Evolutionary conservation across 2,113 vertebrate genomes (phyloP).

Genomic region (Geothlypis trichas): DNA sequence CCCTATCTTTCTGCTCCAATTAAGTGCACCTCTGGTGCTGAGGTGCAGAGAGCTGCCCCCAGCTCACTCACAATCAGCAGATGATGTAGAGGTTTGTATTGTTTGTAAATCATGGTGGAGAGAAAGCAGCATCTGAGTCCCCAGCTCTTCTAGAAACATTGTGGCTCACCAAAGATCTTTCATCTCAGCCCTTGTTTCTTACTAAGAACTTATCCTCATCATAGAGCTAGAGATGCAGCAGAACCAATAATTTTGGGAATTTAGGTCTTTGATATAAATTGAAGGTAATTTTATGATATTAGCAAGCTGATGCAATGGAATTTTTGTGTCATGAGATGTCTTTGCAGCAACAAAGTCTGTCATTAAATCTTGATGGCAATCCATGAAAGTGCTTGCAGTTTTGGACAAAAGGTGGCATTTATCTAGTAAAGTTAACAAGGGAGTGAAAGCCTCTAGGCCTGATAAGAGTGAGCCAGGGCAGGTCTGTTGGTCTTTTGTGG

Average conservation of each 20-base stretch:
- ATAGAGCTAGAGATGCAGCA: not conserved
- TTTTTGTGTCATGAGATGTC: not conserved
- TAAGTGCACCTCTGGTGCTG: not conserved
- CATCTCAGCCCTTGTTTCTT: not conserved
- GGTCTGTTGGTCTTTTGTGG: not conserved
- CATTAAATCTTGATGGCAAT: not conserved
- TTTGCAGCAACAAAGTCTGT: not conserved
- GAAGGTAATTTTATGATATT: not conserved
- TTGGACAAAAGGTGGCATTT: conserved; percentile 1
- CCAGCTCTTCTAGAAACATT: not conserved
- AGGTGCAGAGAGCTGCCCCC: not conserved
- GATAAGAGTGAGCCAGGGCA: not conserved
- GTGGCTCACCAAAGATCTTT: not conserved
- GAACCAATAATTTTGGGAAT: not conserved
- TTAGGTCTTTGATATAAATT: not conserved
- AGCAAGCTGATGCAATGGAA: not conserved
- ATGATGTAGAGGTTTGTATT: not conserved
- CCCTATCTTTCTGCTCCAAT: not conserved
- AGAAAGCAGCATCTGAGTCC: not conserved
- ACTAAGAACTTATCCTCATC: not conserved
- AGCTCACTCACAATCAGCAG: not conserved
- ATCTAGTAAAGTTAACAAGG: not conserved
- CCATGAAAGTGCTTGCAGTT: not conserved
- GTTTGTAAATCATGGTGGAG: not conserved
- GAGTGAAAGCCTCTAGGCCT: not conserved